Evolutionary conservation across 2,113 vertebrate genomes (phyloP).

Genomic region (Xiphias gladius): DNA sequence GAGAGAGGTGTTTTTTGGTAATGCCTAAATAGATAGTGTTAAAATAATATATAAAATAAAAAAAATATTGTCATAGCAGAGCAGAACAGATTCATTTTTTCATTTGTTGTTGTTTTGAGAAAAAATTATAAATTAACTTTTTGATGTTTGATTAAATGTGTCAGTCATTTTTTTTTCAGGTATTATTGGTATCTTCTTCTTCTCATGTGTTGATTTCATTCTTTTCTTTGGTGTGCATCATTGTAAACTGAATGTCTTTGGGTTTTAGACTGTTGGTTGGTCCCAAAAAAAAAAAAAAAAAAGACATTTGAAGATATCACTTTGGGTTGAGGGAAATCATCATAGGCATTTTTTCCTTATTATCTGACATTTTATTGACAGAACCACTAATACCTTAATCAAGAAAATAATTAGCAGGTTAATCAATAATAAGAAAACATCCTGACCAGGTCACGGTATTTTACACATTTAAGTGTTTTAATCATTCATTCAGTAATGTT

Average conservation of each 20-base stretch:
- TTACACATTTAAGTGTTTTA: neutral
- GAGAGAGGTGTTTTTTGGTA: no score
- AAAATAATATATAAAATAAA: no score
- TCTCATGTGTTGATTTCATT: neutral
- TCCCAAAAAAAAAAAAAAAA: no score
- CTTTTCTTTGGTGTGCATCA: neutral
- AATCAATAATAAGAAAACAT: neutral
- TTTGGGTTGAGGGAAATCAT: neutral
- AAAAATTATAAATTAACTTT: no score
- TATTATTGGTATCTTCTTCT: neutral
- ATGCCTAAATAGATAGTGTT: no score
- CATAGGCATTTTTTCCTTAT: neutral
- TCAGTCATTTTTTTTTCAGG: neutral
- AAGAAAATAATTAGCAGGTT: neutral
- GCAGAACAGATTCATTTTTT: no score
- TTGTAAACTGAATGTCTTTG: neutral
- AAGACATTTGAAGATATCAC: neutral
- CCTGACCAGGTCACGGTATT: neutral
- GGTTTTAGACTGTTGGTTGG: neutral
- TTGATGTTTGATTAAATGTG: neutral
- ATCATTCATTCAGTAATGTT: neutral
- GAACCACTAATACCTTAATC: no score
- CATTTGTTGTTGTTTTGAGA: no score
- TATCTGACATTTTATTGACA: neutral
- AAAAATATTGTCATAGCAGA: no score